These are phyloP conservation scores for Drosophila arawakana DNA, from an alignment of 1,140 invertebrate genomes.

Conservation along the genomic window DNA sequence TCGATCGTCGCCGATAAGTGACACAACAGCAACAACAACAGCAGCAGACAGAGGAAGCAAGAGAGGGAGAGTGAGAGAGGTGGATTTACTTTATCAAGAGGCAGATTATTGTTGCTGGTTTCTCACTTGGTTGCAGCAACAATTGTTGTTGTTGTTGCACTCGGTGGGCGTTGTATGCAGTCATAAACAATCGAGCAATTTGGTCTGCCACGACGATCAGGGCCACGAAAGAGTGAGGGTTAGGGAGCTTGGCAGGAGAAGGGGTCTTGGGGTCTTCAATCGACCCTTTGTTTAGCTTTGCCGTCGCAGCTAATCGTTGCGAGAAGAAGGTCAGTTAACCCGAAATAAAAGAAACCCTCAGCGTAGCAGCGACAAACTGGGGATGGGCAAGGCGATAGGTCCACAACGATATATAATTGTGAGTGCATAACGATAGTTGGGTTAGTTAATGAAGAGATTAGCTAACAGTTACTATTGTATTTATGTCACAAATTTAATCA, in stretches of 20 bases:
- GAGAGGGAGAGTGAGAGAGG: slow-evolving; percentile 4
- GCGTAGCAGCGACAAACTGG: slow-evolving; percentile 14
- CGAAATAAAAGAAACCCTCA: slow-evolving; percentile 22
- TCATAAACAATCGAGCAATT: slow-evolving; percentile 83
- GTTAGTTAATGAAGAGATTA: too few species aligned
- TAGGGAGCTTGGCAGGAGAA: not conserved
- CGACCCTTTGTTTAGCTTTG: slow-evolving; percentile 81
- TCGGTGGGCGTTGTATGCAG: slow-evolving; percentile 76
- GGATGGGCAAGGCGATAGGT: too few species aligned
- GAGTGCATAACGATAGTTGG: too few species aligned
- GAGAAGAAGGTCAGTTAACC: slow-evolving; percentile 73
- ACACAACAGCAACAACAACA: slow-evolving; percentile 43
- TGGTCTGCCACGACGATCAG: slow-evolving; percentile 59
- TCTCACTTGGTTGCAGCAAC: slow-evolving; percentile 61
- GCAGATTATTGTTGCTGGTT: slow-evolving; percentile 83
- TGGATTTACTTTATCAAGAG: slow-evolving; percentile 67
- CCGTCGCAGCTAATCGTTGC: slow-evolving; percentile 73
- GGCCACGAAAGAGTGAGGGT: slow-evolving; percentile 32
- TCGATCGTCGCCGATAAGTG: slow-evolving; percentile 81
- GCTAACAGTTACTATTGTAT: too few species aligned
- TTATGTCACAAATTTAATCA: too few species aligned
- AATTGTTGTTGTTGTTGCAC: slow-evolving; percentile 24
- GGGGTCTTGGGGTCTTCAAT: not conserved
- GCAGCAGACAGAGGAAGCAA: not conserved
- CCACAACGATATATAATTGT: too few species aligned